Evolutionary conservation across 2,797 vertebrate species (phyloP).

Genomic region (Champsocephalus gunnari): DNA sequence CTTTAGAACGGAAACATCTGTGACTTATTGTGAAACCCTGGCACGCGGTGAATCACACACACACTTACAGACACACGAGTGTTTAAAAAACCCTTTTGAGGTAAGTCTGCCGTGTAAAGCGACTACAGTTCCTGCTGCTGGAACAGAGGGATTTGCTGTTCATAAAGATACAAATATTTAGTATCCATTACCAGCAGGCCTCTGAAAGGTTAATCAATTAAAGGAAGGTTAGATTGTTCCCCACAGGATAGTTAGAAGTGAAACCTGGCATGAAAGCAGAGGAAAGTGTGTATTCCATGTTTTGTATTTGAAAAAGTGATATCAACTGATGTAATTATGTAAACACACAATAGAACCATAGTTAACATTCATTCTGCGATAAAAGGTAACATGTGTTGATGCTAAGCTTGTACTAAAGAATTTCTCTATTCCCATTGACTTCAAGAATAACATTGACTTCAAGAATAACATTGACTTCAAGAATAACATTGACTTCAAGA

Average conservation of each 20-base stretch:
- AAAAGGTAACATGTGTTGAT: no score
- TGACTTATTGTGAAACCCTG: constrained; percentile 84
- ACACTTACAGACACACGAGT: constrained; percentile 31
- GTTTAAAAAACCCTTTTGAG: constrained; percentile 25
- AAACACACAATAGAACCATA: no score
- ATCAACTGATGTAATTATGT: no score
- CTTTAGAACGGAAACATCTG: constrained; percentile 85
- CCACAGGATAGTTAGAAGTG: neutral
- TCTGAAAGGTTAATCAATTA: neutral
- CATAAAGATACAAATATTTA: neutral
- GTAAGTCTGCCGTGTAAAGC: constrained; percentile 23
- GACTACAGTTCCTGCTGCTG: constrained; percentile 11
- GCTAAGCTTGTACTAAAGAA: no score
- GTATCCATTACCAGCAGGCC: neutral
- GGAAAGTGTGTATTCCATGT: no score
- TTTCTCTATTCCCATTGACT: no score
- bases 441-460: no score
- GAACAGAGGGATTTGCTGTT: constrained; percentile 2
- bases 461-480: no score
- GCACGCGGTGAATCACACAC: constrained; percentile 56
- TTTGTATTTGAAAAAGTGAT: no score
- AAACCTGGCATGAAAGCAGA: neutral
- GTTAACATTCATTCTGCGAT: no score
- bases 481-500: no score
- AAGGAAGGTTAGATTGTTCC: neutral